phyloP scores from a whole-genome alignment of 2,888 invertebrate species.

The Galerucella pusilla region DNA sequence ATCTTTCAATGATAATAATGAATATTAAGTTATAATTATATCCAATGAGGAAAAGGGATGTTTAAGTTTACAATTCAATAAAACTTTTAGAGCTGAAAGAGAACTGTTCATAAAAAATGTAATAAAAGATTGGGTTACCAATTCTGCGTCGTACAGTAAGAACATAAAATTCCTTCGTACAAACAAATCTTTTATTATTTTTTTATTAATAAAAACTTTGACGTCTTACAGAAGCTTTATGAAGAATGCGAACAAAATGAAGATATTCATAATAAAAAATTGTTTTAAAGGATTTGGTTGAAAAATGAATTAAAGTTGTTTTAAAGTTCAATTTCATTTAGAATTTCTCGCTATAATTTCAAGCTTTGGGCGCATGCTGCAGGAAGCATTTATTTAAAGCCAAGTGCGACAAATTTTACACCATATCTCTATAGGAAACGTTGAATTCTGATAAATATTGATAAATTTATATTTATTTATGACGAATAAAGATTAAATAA shows the following conservation, averaged over 20 bases:
- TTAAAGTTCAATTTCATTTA: too few relatives aligned
- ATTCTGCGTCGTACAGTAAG: background rate
- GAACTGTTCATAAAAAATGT: background rate
- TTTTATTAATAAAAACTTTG: conserved; percentile 1
- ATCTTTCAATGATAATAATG: too few relatives aligned
- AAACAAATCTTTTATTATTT: conserved; percentile 7
- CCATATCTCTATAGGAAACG: too few relatives aligned
- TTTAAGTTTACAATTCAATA: background rate
- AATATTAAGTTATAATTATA: background rate
- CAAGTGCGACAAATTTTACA: too few relatives aligned
- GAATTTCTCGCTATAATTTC: too few relatives aligned
- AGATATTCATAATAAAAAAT: background rate
- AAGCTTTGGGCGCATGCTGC: too few relatives aligned
- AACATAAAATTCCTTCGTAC: background rate
- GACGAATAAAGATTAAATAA: too few relatives aligned
- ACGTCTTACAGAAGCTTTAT: background rate
- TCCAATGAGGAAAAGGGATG: background rate
- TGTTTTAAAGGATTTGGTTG: background rate
- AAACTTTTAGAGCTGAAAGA: background rate
- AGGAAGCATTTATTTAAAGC: too few relatives aligned
- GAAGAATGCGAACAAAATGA: background rate
- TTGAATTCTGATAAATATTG: too few relatives aligned
- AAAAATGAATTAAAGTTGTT: too few relatives aligned
- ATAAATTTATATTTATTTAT: too few relatives aligned
- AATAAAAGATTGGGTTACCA: conserved; percentile 4